These are phyloP conservation scores for Geopemphigus sp. DNA, from an alignment of 1,140 invertebrate genomes.

Conservation along the genomic window DNA sequence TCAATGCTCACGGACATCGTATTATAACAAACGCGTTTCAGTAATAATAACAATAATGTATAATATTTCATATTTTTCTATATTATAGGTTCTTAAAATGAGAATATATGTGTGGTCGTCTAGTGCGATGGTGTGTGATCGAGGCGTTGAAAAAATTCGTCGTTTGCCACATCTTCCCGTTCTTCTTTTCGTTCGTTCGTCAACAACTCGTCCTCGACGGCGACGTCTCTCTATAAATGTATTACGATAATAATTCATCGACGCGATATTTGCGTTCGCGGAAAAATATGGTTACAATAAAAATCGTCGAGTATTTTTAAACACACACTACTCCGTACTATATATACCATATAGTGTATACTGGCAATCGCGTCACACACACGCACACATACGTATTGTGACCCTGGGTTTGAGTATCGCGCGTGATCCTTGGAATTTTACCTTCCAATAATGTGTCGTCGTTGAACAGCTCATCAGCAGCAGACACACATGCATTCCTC, in stretches of 20 bases:
- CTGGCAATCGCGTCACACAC: conserved; percentile 23
- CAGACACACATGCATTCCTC: conserved; percentile 32
- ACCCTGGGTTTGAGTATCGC: conserved; percentile 28
- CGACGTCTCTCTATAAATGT: too few relatives aligned
- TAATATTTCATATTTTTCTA: too few relatives aligned
- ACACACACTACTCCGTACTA: background rate
- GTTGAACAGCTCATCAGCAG: background rate
- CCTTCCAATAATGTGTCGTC: conserved; percentile 26
- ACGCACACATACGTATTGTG: conserved; percentile 11
- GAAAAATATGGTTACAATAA: conserved; percentile 27
- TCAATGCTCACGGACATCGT: background rate
- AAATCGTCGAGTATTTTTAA: conserved; percentile 7
- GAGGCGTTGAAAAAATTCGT: background rate
- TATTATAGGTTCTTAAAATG: too few relatives aligned
- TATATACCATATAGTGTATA: too few relatives aligned
- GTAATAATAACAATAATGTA: background rate
- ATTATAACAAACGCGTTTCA: background rate
- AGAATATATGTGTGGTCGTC: too few relatives aligned
- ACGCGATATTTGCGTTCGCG: background rate
- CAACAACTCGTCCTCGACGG: too few relatives aligned
- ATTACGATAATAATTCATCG: conserved; percentile 2
- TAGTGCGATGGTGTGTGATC: too few relatives aligned
- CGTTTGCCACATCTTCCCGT: too few relatives aligned
- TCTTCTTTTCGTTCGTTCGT: background rate
- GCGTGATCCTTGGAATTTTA: conserved; percentile 44